Percentiles rank a stretch among this genome's conserved stretches.
These are phyloP conservation scores for Parambassis ranga DNA, from an alignment of 2,797 vertebrate genomes.

Conservation along the genomic window DNA sequence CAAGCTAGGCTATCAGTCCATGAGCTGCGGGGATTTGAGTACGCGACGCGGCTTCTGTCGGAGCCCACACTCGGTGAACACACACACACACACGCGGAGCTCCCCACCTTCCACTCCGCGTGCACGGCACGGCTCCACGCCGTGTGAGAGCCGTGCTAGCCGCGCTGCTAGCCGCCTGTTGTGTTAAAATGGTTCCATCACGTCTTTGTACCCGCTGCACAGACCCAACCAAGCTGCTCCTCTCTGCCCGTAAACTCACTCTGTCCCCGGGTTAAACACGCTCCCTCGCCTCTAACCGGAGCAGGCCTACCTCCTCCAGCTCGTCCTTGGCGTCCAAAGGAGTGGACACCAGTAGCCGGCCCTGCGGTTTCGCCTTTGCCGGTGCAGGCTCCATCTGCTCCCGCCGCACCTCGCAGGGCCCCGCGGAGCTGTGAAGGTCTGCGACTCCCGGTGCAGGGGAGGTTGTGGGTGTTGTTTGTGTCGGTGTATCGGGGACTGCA, in stretches of 20 bases:
- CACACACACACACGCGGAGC: not conserved
- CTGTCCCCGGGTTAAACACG: accelerated
- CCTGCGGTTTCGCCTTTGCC: conserved; percentile 82
- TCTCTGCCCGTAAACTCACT: not conserved
- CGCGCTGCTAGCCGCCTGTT: conserved; percentile 27
- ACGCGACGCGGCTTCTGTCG: not conserved
- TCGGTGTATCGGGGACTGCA: conserved; percentile 9
- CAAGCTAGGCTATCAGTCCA: conserved; percentile 60
- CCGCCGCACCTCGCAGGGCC: conserved; percentile 68
- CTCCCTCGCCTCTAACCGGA: not conserved
- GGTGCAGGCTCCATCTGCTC: conserved; percentile 83
- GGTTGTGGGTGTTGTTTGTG: conserved; percentile 16
- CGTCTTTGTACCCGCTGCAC: conserved; percentile 56
- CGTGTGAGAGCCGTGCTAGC: conserved; percentile 18
- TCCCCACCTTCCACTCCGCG: not conserved
- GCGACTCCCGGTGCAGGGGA: conserved; percentile 28
- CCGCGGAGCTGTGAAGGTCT: conserved; percentile 59
- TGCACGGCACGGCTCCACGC: not conserved
- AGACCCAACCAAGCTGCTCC: not conserved
- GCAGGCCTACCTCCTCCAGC: conserved; percentile 89
- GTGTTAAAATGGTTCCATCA: conserved; percentile 38
- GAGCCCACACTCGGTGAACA: not conserved
- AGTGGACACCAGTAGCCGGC: conserved; percentile 87
- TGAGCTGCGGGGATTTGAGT: not conserved
- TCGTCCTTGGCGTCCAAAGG: conserved; percentile 95